A percentile compares a stretch with the other conserved stretches of the same genome.
Conservation (phyloP, 2,888 invertebrate species). For the Latrodectus elegans region DNA sequence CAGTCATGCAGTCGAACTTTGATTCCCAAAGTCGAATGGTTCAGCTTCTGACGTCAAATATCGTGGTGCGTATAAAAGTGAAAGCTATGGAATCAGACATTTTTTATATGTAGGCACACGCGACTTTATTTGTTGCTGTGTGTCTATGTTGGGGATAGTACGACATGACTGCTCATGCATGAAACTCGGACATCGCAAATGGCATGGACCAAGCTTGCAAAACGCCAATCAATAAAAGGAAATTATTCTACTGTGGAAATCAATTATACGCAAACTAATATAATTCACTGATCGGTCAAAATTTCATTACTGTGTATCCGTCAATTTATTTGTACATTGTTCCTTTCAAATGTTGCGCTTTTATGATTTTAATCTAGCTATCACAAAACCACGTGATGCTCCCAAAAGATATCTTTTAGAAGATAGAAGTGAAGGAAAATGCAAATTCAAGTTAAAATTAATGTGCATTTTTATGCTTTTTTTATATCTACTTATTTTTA, state of each 20-base stretch:
- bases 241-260: background rate
- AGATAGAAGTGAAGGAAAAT: too few species aligned
- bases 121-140: background rate
- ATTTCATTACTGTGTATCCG: too few species aligned
- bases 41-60: constrained; percentile 5
- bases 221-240: background rate
- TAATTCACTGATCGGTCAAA: too few species aligned
- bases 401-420: too few species aligned
- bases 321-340: too few species aligned
- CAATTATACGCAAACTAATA: too few species aligned
- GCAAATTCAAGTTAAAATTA: too few species aligned
- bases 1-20: constrained; percentile 32
- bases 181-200: background rate
- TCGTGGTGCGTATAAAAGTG: constrained; percentile 1
- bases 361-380: too few species aligned
- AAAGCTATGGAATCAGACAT: constrained; percentile 6
- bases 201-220: background rate
- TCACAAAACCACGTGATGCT: too few species aligned
- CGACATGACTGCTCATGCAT: constrained; percentile 26
- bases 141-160: background rate
- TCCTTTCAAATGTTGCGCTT: too few species aligned
- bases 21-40: constrained; percentile 19
- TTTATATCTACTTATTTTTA: too few species aligned
- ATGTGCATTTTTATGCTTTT: too few species aligned
- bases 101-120: background rate